Base-by-base conservation (phyloP, 2,797 vertebrate genomes). In the Chromobotia macracanthus region DNA sequence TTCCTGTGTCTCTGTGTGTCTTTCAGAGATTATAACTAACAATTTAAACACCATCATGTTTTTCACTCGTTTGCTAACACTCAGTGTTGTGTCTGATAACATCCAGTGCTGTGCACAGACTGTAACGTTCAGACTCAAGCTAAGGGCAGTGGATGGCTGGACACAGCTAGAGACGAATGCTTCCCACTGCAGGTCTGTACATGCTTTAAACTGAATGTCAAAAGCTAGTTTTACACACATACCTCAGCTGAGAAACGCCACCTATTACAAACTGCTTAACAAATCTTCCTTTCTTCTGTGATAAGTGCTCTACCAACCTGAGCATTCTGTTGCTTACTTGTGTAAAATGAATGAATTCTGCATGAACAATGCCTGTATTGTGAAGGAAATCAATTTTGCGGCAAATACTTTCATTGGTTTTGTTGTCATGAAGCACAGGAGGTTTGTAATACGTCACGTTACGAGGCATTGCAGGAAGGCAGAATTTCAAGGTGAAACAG, bases 141-240 rank as follows among this genome's bases (percentile, higher is more conserved):
- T 92, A 92, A 94, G 95, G 95, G 94, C 93, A 93, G 16, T 93
- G 91, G 89, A 90, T 91, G 92, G 92, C 92, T 92, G 92, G 91
- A 93, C 87, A 92, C 94, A 94, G 93, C 92, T 89, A 86, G 91
- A 96, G 95, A 97, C 95, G 96, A 97, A 97, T 96, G 93, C 92
- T 90, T 89, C 80, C 74, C 86, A 90, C 93, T 92, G 97, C 94
- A 93, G 93, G 92, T 89, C 92, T 92, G 93, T 95, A 97, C 96
- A 93, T 90, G 92, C 93, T 94, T 93, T 95, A 96, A 98, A 97
- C 94, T 95, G 90, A 90, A 90, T 95, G 97, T 96, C 96, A 95
- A 93, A 95, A 89, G 88, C 94, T 91, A 98, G 98, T 93, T 89
- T 58, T 90, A 86, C 89, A 87, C 89, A 93, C 95, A 96, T 98